Conservation (phyloP, 1,140 invertebrate genomes). For the Ips typographus region DNA sequence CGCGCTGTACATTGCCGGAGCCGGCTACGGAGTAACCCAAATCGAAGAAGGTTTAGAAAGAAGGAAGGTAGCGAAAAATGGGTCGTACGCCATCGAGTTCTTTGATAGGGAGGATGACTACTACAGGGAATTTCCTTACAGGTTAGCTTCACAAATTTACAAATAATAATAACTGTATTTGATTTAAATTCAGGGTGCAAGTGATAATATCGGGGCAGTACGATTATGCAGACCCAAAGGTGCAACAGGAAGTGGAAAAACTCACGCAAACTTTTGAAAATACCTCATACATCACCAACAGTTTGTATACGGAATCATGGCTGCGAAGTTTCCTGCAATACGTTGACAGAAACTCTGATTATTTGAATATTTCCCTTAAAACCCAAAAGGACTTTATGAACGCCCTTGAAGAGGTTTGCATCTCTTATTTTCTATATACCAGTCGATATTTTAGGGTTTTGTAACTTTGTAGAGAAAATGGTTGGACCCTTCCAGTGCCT, state of each 20-base stretch:
- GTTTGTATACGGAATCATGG: conserved; percentile 90
- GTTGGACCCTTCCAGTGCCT: conserved; percentile 71
- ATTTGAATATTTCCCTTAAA: conserved; percentile 72
- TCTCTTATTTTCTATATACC: too few relatives aligned
- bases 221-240: conserved; percentile 79
- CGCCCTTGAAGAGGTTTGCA: conserved; percentile 68
- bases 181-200: conserved; percentile 56
- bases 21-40: conserved; percentile 83
- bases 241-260: conserved; percentile 78
- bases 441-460: too few relatives aligned
- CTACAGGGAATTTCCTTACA: conserved; percentile 88
- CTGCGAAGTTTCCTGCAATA: conserved; percentile 81
- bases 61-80: conserved; percentile 79
- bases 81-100: conserved; percentile 88
- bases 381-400: conserved; percentile 73
- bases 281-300: conserved; percentile 75
- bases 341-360: conserved; percentile 71
- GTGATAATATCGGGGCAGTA: conserved; percentile 83
- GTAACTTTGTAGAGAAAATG: conserved; percentile 60
- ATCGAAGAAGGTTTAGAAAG: conserved; percentile 89
- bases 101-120: conserved; percentile 88
- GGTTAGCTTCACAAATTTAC: conserved; percentile 46
- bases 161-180: conserved; percentile 55
- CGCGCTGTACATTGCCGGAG: conserved; percentile 77
- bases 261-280: conserved; percentile 79